Evolutionary conservation across 2,113 vertebrate species (phyloP).

Genomic region (Cepphus grylle): DNA sequence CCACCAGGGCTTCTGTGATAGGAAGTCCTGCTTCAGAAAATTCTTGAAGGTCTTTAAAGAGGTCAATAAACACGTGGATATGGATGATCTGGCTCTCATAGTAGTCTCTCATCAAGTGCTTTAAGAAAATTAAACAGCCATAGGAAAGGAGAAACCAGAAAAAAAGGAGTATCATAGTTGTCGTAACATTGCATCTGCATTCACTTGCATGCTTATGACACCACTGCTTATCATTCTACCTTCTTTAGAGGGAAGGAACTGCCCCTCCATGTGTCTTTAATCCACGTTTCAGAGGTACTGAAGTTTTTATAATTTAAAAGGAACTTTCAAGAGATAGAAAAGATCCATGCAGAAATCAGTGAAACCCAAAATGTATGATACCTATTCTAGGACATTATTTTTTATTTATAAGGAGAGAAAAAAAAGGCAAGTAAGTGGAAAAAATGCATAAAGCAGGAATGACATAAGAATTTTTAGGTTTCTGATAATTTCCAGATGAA

Average conservation of each 20-base stretch:
- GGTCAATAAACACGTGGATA: background rate
- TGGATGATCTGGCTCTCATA: background rate
- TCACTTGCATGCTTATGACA: too few relatives aligned
- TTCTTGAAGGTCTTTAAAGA: background rate
- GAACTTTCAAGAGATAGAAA: background rate
- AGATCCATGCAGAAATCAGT: background rate
- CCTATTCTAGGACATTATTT: background rate
- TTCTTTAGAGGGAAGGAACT: background rate
- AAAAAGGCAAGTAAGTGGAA: background rate
- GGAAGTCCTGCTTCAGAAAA: background rate
- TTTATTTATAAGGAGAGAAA: background rate
- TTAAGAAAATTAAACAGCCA: background rate
- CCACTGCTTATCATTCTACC: too few relatives aligned
- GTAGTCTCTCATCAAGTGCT: background rate
- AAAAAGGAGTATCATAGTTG: background rate
- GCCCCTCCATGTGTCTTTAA: background rate
- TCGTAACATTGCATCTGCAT: background rate
- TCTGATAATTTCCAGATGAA: background rate
- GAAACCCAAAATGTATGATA: background rate
- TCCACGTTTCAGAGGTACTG: background rate
- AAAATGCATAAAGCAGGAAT: background rate
- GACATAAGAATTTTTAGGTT: background rate
- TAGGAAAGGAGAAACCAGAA: background rate
- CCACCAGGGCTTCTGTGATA: background rate
- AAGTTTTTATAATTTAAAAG: background rate